Percentiles rank a stretch among this genome's conserved stretches.
phyloP scores from a whole-genome alignment of 2,113 vertebrate species.

The Microcebus griseorufus region DNA sequence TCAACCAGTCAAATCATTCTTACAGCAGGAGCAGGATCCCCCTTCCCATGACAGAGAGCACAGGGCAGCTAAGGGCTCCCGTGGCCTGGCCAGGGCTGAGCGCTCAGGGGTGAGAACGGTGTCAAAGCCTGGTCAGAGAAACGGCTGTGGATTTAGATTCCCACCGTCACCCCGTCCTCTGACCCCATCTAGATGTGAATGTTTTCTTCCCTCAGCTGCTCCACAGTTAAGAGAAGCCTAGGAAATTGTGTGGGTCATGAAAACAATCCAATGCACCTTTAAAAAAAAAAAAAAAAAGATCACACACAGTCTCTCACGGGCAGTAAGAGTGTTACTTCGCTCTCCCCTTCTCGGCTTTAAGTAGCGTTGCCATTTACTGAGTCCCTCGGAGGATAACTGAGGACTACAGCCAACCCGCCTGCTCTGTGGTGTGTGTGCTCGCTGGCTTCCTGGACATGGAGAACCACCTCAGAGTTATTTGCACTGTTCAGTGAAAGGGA shows the following conservation, averaged over 20 bases:
- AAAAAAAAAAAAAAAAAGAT: background rate
- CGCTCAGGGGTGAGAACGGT: background rate
- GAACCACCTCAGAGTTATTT: slow-evolving; percentile 49
- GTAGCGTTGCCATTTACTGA: slow-evolving; percentile 5
- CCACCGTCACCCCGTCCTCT: background rate
- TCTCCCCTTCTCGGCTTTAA: background rate
- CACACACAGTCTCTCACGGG: accelerated
- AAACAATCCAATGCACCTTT: background rate
- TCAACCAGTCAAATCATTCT: background rate
- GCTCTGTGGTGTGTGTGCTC: background rate
- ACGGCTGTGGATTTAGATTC: background rate
- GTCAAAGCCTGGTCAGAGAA: background rate
- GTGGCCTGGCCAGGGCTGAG: background rate
- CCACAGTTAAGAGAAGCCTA: background rate
- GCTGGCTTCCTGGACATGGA: background rate
- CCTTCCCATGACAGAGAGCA: background rate
- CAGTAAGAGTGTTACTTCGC: accelerated
- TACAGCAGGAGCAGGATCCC: background rate
- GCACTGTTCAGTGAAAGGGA: slow-evolving; percentile 44
- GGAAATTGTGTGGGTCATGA: background rate
- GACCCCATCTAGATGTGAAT: background rate
- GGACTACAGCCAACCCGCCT: background rate
- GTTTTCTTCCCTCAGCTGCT: background rate
- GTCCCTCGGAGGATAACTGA: slow-evolving; percentile 8
- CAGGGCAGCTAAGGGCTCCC: background rate